Evolutionary conservation across 2,888 invertebrate genomes (phyloP).

Genomic region (Sicus ferrugineus): DNA sequence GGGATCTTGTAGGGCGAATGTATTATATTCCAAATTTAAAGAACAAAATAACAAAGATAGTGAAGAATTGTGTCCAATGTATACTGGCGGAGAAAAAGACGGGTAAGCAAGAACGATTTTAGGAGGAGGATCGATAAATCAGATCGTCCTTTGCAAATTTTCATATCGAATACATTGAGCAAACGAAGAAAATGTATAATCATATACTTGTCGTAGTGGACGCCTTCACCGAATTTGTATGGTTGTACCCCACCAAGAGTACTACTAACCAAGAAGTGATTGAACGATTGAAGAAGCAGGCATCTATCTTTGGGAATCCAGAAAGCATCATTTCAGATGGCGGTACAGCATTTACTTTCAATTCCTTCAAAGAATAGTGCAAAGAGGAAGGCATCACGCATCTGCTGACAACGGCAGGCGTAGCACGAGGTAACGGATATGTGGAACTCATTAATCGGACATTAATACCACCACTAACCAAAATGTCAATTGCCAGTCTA

Average conservation of each 20-base stretch:
- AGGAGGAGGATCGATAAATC: conserved; percentile 45
- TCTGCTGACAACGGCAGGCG: conserved; percentile 10
- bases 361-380: conserved; percentile 46
- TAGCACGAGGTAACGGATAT: background rate
- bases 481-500: background rate
- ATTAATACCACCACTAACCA: background rate
- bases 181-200: no score
- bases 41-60: no score
- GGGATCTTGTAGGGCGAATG: conserved; percentile 24
- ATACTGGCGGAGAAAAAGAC: no score
- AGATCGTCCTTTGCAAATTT: no score
- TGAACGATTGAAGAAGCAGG: no score
- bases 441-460: background rate
- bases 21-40: no score
- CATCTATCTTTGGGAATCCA: no score
- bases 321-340: no score
- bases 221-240: conserved; percentile 54
- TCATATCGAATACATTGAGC: conserved; percentile 56
- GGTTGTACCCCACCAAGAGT: no score
- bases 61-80: no score
- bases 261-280: no score
- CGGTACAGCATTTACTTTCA: conserved; percentile 32
- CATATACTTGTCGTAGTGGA: conserved; percentile 43
- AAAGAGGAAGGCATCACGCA: conserved; percentile 32
- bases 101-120: no score